A percentile compares a stretch with the other conserved stretches of the same genome.
These are phyloP conservation scores for Coelogynopora nodosa DNA, from an alignment of 2,888 invertebrate species.

Conservation along the genomic window DNA sequence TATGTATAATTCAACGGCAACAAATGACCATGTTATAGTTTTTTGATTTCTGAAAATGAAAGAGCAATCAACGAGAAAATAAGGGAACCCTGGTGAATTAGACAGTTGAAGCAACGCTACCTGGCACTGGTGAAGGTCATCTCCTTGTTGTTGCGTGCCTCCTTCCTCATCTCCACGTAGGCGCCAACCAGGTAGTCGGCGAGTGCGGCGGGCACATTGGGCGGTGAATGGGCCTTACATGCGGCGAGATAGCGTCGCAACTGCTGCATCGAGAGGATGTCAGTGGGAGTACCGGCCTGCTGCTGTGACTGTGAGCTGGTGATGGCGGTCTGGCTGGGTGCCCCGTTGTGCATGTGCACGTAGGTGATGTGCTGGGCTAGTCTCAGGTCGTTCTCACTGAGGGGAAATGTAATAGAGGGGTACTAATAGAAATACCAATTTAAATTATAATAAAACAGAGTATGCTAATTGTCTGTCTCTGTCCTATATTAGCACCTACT, in stretches of 20 bases:
- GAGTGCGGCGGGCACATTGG: constrained; percentile 76
- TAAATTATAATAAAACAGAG: too few species aligned
- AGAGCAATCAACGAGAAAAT: too few species aligned
- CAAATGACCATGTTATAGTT: too few species aligned
- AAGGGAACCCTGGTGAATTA: too few species aligned
- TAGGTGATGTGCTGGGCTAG: constrained; percentile 94
- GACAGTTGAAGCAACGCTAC: too few species aligned
- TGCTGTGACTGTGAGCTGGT: neutral
- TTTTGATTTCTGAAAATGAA: too few species aligned
- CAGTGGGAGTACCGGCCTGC: neutral
- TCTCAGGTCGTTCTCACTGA: constrained; percentile 58
- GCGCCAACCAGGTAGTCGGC: constrained; percentile 78
- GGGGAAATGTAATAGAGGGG: too few species aligned
- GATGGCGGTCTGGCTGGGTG: neutral
- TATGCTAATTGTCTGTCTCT: too few species aligned
- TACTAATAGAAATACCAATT: too few species aligned
- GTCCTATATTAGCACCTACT: too few species aligned
- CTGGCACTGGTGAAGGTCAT: constrained; percentile 65
- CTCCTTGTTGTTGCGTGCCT: constrained; percentile 81
- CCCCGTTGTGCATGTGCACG: constrained; percentile 76
- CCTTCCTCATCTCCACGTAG: constrained; percentile 69
- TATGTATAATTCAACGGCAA: too few species aligned
- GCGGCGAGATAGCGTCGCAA: constrained; percentile 45
- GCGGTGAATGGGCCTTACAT: constrained; percentile 32
- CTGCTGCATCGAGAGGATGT: constrained; percentile 39